A percentile compares a stretch with the other conserved stretches of the same genome.
These are phyloP conservation scores for Pagetopsis macropterus DNA, from an alignment of 2,797 vertebrate genomes.

Conservation along the genomic window DNA sequence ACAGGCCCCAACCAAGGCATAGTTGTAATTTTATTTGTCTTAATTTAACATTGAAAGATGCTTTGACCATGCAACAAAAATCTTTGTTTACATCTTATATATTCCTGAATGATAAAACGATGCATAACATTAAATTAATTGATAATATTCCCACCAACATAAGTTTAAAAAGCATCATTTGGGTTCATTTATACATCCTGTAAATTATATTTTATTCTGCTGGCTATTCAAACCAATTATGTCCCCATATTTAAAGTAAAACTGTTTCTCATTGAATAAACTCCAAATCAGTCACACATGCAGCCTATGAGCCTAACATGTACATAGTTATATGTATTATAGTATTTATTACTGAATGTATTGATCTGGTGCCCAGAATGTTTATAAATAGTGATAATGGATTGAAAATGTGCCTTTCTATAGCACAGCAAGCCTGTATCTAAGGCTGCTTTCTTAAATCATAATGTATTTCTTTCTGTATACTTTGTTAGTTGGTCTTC, in stretches of 20 bases:
- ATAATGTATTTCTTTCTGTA: conserved; percentile 27
- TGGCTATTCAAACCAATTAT: conserved; percentile 18
- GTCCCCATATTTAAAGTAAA: conserved; percentile 23
- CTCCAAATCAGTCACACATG: conserved; percentile 22
- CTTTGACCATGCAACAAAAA: conserved; percentile 20
- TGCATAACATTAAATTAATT: conserved; percentile 25
- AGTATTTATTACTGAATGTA: conserved; percentile 71
- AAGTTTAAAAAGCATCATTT: conserved; percentile 12
- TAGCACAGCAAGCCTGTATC: conserved; percentile 27
- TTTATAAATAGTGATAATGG: conserved; percentile 32
- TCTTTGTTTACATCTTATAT: conserved; percentile 19
- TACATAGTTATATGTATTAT: conserved; percentile 73
- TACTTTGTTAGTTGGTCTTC: conserved; percentile 22
- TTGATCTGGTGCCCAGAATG: conserved; percentile 41
- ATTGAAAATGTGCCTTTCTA: conserved; percentile 38
- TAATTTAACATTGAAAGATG: neutral
- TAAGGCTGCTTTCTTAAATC: conserved; percentile 1
- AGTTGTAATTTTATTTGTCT: neutral
- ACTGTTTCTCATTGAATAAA: conserved; percentile 27
- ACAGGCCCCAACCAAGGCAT: conserved; percentile 1
- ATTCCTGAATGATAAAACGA: conserved; percentile 28
- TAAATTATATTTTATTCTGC: conserved; percentile 12
- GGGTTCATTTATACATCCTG: conserved; percentile 3
- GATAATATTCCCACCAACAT: conserved; percentile 11
- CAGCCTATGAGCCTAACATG: conserved; percentile 62